These are phyloP conservation scores for Mola mola DNA, from an alignment of 2,113 vertebrate genomes.

Conservation along the genomic window DNA sequence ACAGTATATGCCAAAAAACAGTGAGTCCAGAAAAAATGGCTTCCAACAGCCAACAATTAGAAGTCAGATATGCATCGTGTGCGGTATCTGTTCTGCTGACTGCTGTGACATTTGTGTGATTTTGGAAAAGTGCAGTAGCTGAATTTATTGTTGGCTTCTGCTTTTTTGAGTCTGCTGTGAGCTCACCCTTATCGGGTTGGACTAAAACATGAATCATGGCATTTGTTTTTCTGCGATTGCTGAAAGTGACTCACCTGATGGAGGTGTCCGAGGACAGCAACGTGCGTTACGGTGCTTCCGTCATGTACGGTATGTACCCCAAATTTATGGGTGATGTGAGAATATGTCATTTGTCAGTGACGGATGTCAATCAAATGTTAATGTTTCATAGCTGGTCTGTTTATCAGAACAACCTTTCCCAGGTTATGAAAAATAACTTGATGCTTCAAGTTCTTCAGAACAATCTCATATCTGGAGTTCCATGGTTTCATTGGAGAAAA, in stretches of 20 bases:
- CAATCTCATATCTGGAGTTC: too few relatives aligned
- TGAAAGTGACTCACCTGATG: neutral
- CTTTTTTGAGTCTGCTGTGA: slow-evolving; percentile 47
- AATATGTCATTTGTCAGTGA: too few relatives aligned
- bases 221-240: slow-evolving; percentile 22
- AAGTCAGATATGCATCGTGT: slow-evolving; percentile 36
- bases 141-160: slow-evolving; percentile 44
- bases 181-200: slow-evolving; percentile 53
- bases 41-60: slow-evolving; percentile 39
- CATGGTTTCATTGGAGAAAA: too few relatives aligned
- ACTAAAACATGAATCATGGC: slow-evolving; percentile 50
- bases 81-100: slow-evolving; percentile 57
- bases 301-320: too few relatives aligned
- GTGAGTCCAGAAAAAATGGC: slow-evolving; percentile 10
- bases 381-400: too few relatives aligned
- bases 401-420: too few relatives aligned
- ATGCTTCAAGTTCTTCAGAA: too few relatives aligned
- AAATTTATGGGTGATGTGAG: too few relatives aligned
- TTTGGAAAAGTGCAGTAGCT: slow-evolving; percentile 39
- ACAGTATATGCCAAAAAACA: too few relatives aligned
- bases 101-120: slow-evolving; percentile 65
- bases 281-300: neutral
- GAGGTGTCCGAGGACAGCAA: neutral
- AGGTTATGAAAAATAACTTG: too few relatives aligned
- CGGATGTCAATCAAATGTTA: too few relatives aligned